These are phyloP conservation scores for Ooceraea biroi DNA, from an alignment of 1,140 invertebrate genomes.

Conservation along the genomic window DNA sequence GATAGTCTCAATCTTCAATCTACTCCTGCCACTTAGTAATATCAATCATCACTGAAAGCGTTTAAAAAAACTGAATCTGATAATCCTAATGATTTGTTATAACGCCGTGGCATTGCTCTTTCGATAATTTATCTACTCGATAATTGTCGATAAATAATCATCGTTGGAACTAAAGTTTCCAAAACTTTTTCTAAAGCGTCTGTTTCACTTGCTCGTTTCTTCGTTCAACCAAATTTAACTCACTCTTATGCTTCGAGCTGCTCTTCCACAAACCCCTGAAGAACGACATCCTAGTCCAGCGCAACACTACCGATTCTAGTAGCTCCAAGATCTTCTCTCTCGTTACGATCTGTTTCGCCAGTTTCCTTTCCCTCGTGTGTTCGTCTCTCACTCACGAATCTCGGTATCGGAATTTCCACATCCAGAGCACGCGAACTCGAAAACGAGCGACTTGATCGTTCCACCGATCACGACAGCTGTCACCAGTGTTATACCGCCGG, in stretches of 20 bases:
- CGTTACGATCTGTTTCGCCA: conserved; percentile 55
- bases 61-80: background rate
- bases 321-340: conserved; percentile 55
- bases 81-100: no score
- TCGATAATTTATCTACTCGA: background rate
- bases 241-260: conserved; percentile 90
- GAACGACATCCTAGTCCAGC: conserved; percentile 85
- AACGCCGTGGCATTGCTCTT: background rate
- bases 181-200: conserved; percentile 9
- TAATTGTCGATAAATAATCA: background rate
- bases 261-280: conserved; percentile 89
- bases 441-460: background rate
- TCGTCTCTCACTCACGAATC: conserved; percentile 48
- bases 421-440: conserved; percentile 7
- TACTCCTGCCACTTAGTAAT: no score
- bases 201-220: background rate
- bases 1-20: no score
- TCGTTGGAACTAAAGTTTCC: background rate
- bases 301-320: conserved; percentile 38
- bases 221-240: conserved; percentile 80
- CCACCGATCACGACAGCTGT: background rate
- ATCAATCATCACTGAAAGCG: background rate
- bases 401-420: background rate
- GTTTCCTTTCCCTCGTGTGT: conserved; percentile 2
- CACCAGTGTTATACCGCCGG: background rate